These are phyloP conservation scores for Marasmarcha lunaedactyla DNA, from an alignment of 2,888 invertebrate species.

Conservation along the genomic window DNA sequence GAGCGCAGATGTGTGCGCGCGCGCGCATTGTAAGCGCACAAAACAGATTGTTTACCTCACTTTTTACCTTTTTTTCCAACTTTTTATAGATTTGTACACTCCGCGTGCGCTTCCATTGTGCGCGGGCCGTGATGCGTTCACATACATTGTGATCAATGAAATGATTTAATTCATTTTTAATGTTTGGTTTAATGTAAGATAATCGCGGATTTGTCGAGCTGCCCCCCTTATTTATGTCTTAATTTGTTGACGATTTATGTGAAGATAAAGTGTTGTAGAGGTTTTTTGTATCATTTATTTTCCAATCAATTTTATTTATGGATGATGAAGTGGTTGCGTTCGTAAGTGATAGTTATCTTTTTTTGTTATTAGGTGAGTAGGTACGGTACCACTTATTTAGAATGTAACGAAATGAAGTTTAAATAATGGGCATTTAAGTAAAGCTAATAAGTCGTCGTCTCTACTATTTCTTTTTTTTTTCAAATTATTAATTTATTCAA, in stretches of 20 bases:
- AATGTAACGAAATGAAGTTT: no score
- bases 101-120: slow-evolving; percentile 57
- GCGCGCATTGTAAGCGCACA: slow-evolving; percentile 47
- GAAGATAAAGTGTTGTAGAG: neutral
- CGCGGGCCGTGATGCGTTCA: slow-evolving; percentile 48
- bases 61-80: slow-evolving; percentile 63
- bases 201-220: slow-evolving; percentile 29
- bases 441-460: no score
- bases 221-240: slow-evolving; percentile 21
- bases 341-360: no score
- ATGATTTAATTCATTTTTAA: slow-evolving; percentile 56
- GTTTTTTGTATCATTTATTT: no score
- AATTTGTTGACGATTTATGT: slow-evolving; percentile 24
- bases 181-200: slow-evolving; percentile 50
- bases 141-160: slow-evolving; percentile 44
- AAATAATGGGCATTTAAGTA: no score
- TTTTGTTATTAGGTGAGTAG: no score
- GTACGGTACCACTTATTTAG: no score
- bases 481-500: no score
- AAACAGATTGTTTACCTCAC: slow-evolving; percentile 68
- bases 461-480: no score
- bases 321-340: no score
- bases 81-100: slow-evolving; percentile 53
- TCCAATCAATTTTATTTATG: no score
- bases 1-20: slow-evolving; percentile 37